Conservation (phyloP, 2,888 invertebrate species). For the Phyllotreta cruciferae region DNA sequence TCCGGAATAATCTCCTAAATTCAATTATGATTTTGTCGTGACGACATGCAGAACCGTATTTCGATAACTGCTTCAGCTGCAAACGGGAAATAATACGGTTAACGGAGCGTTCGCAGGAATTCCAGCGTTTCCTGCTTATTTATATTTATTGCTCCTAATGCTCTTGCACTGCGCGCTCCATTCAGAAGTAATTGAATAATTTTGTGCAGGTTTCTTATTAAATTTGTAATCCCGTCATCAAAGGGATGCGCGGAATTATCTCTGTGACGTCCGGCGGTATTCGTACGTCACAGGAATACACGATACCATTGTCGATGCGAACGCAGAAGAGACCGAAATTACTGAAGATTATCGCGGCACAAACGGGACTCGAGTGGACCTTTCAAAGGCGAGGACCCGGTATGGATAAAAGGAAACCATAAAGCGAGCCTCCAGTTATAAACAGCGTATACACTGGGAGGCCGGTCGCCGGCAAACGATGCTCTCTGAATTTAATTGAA, state of each 20-base stretch:
- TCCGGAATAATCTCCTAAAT: constrained; percentile 26
- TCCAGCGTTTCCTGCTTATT: too few species aligned
- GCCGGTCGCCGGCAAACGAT: constrained; percentile 52
- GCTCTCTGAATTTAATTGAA: constrained; percentile 51
- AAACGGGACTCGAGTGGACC: constrained; percentile 3
- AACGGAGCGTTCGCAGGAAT: too few species aligned
- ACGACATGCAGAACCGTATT: constrained; percentile 21
- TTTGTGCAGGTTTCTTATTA: too few species aligned
- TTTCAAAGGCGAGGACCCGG: constrained; percentile 12
- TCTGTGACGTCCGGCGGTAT: too few species aligned
- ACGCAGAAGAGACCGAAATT: constrained; percentile 4
- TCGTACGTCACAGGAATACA: not conserved
- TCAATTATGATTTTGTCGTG: constrained; percentile 23
- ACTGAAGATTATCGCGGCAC: constrained; percentile 5
- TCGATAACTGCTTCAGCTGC: not conserved
- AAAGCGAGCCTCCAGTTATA: constrained; percentile 13
- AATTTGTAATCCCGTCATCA: too few species aligned
- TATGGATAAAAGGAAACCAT: constrained; percentile 13
- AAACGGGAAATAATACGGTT: not conserved
- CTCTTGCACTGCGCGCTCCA: too few species aligned
- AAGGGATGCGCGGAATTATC: too few species aligned
- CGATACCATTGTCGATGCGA: constrained; percentile 1
- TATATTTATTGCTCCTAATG: too few species aligned
- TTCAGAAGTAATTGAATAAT: too few species aligned
- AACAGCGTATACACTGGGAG: constrained; percentile 46